A percentile compares a stretch with the other conserved stretches of the same genome.
phyloP scores from a whole-genome alignment of 2,797 vertebrate genomes.

The Hypotaenidia philippensis region DNA sequence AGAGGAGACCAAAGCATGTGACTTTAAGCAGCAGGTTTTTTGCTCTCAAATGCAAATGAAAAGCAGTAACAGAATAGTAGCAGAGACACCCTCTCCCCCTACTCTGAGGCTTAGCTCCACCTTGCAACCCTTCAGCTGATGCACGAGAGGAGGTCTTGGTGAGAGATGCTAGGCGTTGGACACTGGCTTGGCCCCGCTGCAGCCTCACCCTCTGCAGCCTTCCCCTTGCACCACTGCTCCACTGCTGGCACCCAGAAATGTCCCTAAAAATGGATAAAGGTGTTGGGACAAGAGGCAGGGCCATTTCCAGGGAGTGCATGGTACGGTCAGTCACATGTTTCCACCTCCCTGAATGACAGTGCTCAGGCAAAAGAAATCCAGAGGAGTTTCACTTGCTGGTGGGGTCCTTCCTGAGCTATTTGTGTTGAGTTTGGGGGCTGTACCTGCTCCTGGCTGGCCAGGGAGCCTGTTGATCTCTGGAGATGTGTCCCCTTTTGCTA shows the following conservation, averaged over 20 bases:
- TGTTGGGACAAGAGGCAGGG: neutral
- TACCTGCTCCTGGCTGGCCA: neutral
- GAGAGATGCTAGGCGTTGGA: neutral
- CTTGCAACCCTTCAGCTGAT: neutral
- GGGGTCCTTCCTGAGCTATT: neutral
- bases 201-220: neutral
- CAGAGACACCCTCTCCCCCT: no score
- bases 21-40: neutral
- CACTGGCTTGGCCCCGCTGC: neutral
- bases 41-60: neutral
- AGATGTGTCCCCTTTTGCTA: neutral
- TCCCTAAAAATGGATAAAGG: neutral
- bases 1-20: neutral
- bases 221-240: neutral
- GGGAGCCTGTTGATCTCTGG: neutral
- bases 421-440: neutral
- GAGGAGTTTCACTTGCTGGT: neutral
- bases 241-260: neutral
- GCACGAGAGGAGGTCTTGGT: fast-evolving
- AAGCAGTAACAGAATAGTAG: neutral
- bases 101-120: neutral
- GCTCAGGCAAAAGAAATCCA: neutral
- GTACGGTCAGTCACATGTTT: fast-evolving
- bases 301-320: fast-evolving
- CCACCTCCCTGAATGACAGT: neutral